phyloP scores from a whole-genome alignment of 2,888 invertebrate genomes.

The Lochmaea crataegi region DNA sequence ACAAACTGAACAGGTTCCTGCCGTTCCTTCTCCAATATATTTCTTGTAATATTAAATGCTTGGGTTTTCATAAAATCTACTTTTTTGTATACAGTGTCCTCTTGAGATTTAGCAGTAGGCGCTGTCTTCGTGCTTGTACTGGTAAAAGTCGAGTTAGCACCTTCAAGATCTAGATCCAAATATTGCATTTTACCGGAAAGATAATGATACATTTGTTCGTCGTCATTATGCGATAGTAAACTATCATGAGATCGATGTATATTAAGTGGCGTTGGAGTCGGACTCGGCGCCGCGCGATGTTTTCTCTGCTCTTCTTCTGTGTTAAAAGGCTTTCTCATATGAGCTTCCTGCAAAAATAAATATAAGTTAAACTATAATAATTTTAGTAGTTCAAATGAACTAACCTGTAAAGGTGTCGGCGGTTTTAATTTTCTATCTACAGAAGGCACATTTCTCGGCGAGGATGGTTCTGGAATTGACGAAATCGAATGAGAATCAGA shows the following conservation, averaged over 20 bases:
- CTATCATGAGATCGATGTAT: constrained; percentile 60
- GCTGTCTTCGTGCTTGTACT: constrained; percentile 37
- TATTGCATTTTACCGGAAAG: constrained; percentile 74
- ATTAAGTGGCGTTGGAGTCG: constrained; percentile 67
- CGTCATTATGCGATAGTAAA: constrained; percentile 49
- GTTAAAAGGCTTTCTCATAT: constrained; percentile 61
- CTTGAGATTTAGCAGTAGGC: constrained; percentile 52
- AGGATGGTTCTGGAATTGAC: constrained; percentile 62
- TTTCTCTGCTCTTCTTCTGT: constrained; percentile 59
- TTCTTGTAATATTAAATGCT: constrained; percentile 88
- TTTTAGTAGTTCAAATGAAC: neutral
- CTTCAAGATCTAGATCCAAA: constrained; percentile 84
- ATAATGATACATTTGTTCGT: constrained; percentile 53
- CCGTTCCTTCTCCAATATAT: constrained; percentile 80
- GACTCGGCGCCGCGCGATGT: constrained; percentile 69
- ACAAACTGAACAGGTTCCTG: constrained; percentile 58
- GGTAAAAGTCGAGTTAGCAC: constrained; percentile 38
- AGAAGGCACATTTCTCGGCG: constrained; percentile 68
- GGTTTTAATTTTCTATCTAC: constrained; percentile 74
- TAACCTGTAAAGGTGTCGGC: constrained; percentile 65
- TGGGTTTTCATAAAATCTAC: constrained; percentile 95
- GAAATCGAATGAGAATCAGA: constrained; percentile 65
- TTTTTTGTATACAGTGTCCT: constrained; percentile 82
- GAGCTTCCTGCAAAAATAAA: constrained; percentile 50
- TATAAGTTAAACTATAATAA: neutral